phyloP scores from a whole-genome alignment of 2,797 vertebrate genomes.

The Ispidina picta region DNA sequence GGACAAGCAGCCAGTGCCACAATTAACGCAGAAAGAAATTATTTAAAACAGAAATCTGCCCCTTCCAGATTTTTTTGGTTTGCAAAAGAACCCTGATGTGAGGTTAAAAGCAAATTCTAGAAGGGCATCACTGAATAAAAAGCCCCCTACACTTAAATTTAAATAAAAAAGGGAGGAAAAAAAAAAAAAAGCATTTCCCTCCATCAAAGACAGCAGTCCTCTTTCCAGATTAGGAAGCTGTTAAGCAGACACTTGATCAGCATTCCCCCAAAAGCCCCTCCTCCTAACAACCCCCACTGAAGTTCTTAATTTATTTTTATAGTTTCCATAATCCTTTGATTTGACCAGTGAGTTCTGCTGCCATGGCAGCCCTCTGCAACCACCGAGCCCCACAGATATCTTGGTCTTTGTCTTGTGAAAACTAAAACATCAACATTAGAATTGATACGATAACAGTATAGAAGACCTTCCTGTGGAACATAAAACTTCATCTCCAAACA shows the following conservation, averaged over 20 bases:
- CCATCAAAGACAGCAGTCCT: not conserved
- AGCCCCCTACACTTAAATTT: not conserved
- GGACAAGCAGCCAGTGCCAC: not conserved
- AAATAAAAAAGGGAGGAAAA: not conserved
- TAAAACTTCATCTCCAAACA: not conserved
- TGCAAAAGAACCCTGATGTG: not conserved
- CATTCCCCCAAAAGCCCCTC: not conserved
- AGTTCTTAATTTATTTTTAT: conserved; percentile 10
- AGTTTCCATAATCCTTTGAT: conserved; percentile 6
- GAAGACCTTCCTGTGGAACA: not conserved
- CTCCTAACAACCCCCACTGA: not conserved
- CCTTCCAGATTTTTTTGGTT: not conserved
- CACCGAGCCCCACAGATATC: not conserved
- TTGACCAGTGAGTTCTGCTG: not conserved
- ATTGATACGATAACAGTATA: rapidly evolving
- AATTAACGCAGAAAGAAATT: not conserved
- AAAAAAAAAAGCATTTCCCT: not conserved
- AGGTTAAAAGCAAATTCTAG: not conserved
- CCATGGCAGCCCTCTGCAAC: not conserved
- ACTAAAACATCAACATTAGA: not conserved
- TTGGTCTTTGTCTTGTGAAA: not conserved
- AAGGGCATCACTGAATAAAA: not conserved
- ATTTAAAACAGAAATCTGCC: not conserved
- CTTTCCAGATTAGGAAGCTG: not conserved
- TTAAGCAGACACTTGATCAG: not conserved